Percentiles rank a stretch among this genome's conserved stretches.
Evolutionary conservation across 2,113 vertebrate species (phyloP).

Genomic region (Nothobranchius kuhntae): DNA sequence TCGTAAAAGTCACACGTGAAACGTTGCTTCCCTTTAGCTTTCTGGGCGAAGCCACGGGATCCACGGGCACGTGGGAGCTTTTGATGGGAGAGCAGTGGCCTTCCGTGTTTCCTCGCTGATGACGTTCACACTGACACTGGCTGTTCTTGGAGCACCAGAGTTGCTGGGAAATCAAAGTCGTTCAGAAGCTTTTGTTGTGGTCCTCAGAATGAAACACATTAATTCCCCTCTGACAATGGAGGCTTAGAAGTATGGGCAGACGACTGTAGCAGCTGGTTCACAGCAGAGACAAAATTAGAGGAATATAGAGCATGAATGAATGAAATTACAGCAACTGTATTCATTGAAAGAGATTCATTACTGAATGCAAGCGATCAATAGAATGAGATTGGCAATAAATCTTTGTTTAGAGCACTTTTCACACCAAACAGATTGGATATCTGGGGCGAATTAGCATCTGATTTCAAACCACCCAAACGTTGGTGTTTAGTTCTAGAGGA

Average conservation of each 20-base stretch:
- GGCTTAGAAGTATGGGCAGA: slow-evolving; percentile 6
- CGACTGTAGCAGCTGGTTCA: not conserved
- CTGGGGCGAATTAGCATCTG: not conserved
- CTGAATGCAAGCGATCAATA: not conserved
- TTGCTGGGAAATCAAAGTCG: slow-evolving; percentile 16
- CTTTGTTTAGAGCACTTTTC: not conserved
- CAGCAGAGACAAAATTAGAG: not conserved
- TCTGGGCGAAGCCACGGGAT: slow-evolving; percentile 8
- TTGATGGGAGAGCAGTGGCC: not conserved
- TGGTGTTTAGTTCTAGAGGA: too few relatives aligned
- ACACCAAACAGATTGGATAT: not conserved
- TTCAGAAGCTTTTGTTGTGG: slow-evolving; percentile 17
- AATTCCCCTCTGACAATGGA: not conserved
- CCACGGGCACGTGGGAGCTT: slow-evolving; percentile 5
- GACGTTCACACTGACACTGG: slow-evolving; percentile 14
- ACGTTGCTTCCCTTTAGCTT: not conserved
- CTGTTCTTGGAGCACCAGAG: slow-evolving; percentile 10
- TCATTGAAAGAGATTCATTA: not conserved
- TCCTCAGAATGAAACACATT: slow-evolving; percentile 18
- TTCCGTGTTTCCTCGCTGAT: not conserved
- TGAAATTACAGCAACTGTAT: not conserved
- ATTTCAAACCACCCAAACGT: too few relatives aligned
- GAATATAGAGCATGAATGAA: not conserved
- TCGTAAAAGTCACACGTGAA: not conserved
- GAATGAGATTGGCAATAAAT: not conserved